These are phyloP conservation scores for Chrosomus eos DNA, from an alignment of 2,797 vertebrate species.

Conservation along the genomic window DNA sequence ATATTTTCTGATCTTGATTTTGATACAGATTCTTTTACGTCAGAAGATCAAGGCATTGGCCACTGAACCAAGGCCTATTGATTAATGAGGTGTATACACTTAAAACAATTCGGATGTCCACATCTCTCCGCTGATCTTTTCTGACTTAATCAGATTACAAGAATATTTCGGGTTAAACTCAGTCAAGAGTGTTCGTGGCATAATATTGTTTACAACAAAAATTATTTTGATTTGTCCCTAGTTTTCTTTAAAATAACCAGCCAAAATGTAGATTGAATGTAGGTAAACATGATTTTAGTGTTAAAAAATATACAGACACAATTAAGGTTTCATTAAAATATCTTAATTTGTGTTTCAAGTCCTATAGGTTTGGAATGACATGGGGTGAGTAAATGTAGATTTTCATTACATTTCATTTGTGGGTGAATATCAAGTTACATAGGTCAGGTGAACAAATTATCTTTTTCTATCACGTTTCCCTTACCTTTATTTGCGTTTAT, in stretches of 20 bases:
- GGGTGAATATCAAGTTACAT: not conserved
- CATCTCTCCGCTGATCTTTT: constrained; percentile 32
- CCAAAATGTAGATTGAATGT: not conserved
- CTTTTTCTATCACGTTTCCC: not conserved
- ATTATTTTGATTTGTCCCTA: not conserved
- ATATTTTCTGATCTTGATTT: constrained; percentile 24
- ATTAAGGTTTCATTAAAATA: not conserved
- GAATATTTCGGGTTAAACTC: not conserved
- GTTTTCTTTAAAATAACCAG: not conserved
- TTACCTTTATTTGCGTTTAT: not conserved
- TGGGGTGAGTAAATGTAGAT: not conserved
- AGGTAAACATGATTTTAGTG: not conserved
- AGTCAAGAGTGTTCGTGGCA: not conserved
- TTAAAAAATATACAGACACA: not conserved
- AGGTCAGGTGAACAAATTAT: not conserved
- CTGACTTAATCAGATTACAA: not conserved
- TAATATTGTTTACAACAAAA: not conserved
- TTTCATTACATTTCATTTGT: not conserved
- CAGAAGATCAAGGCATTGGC: constrained; percentile 62
- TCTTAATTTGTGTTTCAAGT: not conserved
- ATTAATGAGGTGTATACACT: constrained; percentile 80
- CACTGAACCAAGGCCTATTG: constrained; percentile 70
- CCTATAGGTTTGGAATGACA: not conserved
- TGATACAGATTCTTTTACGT: constrained; percentile 6
- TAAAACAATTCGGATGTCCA: constrained; percentile 27